Evolutionary conservation across 2,113 vertebrate species (phyloP).

Genomic region (Mixornis gularis): DNA sequence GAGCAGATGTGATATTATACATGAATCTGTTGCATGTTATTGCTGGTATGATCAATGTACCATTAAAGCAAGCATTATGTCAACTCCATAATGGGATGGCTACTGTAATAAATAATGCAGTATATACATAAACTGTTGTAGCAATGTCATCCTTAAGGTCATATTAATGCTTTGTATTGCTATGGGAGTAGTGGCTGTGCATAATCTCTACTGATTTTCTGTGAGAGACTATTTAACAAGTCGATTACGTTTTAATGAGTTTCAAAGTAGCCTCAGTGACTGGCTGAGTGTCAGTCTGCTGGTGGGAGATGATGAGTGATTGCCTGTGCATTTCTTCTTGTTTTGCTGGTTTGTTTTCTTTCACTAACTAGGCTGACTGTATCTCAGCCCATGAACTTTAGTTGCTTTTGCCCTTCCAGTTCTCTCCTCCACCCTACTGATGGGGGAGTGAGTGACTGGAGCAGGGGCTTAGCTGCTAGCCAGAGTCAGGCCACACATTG

Average conservation of each 20-base stretch:
- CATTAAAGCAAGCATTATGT: background rate
- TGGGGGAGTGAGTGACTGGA: background rate
- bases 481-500: background rate
- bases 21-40: background rate
- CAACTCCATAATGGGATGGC: background rate
- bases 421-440: background rate
- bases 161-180: background rate
- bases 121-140: background rate
- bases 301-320: background rate
- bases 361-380: background rate
- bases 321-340: background rate
- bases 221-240: background rate
- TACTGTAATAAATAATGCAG: background rate
- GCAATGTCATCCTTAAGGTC: background rate
- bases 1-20: background rate
- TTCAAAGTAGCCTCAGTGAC: background rate
- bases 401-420: background rate
- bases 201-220: background rate
- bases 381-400: background rate
- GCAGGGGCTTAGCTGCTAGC: accelerated
- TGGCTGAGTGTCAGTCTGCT: background rate
- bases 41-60: background rate
- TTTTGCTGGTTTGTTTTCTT: background rate
- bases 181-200: background rate
- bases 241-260: background rate